A percentile compares a stretch with the other conserved stretches of the same genome.
Evolutionary conservation across 2,113 vertebrate species (phyloP).

Genomic region (Salminus brasiliensis): DNA sequence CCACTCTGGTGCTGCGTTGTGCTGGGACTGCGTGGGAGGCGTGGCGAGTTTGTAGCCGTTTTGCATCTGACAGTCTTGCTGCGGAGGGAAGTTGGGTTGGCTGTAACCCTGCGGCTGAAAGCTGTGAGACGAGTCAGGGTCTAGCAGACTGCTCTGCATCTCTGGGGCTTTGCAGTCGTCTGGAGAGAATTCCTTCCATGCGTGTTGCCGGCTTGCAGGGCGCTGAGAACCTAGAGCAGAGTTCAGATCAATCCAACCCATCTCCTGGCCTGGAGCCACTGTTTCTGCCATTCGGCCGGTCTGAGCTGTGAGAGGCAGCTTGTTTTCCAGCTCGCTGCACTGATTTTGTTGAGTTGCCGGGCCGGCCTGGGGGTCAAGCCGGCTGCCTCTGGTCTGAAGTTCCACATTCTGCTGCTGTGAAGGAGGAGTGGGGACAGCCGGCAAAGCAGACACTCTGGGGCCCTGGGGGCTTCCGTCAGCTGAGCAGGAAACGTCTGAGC

Average conservation of each 20-base stretch:
- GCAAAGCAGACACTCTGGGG: slow-evolving; percentile 2
- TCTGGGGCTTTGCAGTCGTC: slow-evolving; percentile 68
- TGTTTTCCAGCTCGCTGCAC: slow-evolving; percentile 65
- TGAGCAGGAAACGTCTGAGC: slow-evolving; percentile 47
- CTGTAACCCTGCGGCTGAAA: slow-evolving; percentile 72
- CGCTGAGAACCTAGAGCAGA: slow-evolving; percentile 68
- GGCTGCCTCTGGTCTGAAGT: slow-evolving; percentile 20
- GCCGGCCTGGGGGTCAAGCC: slow-evolving; percentile 60
- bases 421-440: neutral
- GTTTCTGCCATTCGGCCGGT: slow-evolving; percentile 63
- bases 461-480: slow-evolving; percentile 49
- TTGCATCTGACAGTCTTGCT: slow-evolving; percentile 57
- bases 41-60: slow-evolving; percentile 34
- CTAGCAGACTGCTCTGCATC: slow-evolving; percentile 76
- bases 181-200: slow-evolving; percentile 71
- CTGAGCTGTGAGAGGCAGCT: slow-evolving; percentile 52
- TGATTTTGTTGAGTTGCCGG: slow-evolving; percentile 51
- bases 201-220: slow-evolving; percentile 63
- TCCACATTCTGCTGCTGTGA: slow-evolving; percentile 50
- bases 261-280: slow-evolving; percentile 65
- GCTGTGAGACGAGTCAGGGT: slow-evolving; percentile 66
- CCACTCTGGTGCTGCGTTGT: slow-evolving; percentile 75
- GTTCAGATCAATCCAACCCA: slow-evolving; percentile 83
- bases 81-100: slow-evolving; percentile 63
- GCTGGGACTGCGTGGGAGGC: slow-evolving; percentile 69